Evolutionary conservation across 2,113 vertebrate species (phyloP), one percentile per base, ranked within the genome.

Genomic region (Scolopax mira): DNA sequence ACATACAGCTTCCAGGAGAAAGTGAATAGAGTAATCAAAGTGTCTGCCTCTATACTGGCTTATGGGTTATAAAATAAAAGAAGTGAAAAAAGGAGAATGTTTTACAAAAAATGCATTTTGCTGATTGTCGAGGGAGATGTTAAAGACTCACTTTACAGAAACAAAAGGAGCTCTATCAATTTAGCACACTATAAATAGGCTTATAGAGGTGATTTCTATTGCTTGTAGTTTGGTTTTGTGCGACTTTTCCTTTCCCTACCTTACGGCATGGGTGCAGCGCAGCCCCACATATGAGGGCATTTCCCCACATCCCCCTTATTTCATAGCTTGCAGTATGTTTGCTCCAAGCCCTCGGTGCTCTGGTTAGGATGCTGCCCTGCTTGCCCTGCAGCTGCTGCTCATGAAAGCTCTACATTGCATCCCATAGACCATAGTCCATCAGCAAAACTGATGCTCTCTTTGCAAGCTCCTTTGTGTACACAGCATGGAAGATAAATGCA

Each of bases 291-390:
- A 24, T 7, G 24, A 5, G 21, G 35, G 35, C 33, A 33, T 51
- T 49, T 62, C 33, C 35, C 14, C 11, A 14, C 1, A 0, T 27
- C 7, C 16, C 49, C 13, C 1, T 6, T 7, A n/a, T 10, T 52
- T 73, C 49, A 24, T 24, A 54, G 39, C 49, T 64, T 64, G 48
- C 7, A 2, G 10, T 33, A 18, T 1, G 10, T 49, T 79, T 69
- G 7, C 37, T 74, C n/a, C 44, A 54, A 21, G 42, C 9, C n/a
- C 48, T 18, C 2, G 0, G 42, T 30, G 42, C 77, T 57, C 70
- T 37, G 37, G 16, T 58, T n/a, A 42, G 39, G 42, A 15, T 39
- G 66, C 30, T 64, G 48, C 19, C 25, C 35, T 48, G 55, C 27
- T 88, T 84, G 52, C 48, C 49, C 62, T 55, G 44, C 16, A 37